Evolutionary conservation across 2,113 vertebrate species (phyloP).

Genomic region (Pygoscelis antarcticus): DNA sequence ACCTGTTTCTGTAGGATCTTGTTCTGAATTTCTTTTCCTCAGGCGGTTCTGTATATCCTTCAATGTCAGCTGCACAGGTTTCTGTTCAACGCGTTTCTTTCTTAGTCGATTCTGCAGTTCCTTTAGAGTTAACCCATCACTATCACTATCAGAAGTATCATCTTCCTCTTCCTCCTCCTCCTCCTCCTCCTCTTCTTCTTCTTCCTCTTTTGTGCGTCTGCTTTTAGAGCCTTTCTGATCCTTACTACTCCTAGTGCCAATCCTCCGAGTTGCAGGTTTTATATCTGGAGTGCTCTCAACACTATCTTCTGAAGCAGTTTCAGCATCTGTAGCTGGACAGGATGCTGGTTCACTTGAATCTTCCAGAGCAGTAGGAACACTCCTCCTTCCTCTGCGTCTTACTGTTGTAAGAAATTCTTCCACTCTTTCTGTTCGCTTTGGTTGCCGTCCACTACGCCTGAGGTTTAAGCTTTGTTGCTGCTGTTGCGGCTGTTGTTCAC

Average conservation of each 20-base stretch:
- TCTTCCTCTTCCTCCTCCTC: slow-evolving; percentile 52
- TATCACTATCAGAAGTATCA: slow-evolving; percentile 79
- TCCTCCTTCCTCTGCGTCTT: slow-evolving; percentile 72
- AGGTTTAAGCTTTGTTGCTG: slow-evolving; percentile 69
- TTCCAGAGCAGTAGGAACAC: slow-evolving; percentile 74
- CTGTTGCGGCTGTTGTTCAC: slow-evolving; percentile 63
- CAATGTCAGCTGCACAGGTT: slow-evolving; percentile 70
- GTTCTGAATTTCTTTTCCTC: slow-evolving; percentile 52
- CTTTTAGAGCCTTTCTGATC: slow-evolving; percentile 10
- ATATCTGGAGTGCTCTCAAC: slow-evolving; percentile 85
- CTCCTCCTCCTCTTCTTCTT: neutral
- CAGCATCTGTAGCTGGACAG: slow-evolving; percentile 77
- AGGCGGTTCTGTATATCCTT: slow-evolving; percentile 78
- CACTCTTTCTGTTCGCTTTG: slow-evolving; percentile 80
- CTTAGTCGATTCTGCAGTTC: slow-evolving; percentile 84
- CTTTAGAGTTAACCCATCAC: slow-evolving; percentile 86
- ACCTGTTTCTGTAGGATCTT: neutral
- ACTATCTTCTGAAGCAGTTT: slow-evolving; percentile 88
- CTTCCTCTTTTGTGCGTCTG: neutral
- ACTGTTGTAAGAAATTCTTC: slow-evolving; percentile 93
- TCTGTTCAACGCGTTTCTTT: slow-evolving; percentile 62
- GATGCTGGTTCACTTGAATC: slow-evolving; percentile 78
- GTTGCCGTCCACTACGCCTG: slow-evolving; percentile 80
- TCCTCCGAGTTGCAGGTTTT: slow-evolving; percentile 54
- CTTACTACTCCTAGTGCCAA: slow-evolving; percentile 1